Evolutionary conservation across 2,888 invertebrate genomes (phyloP).

Genomic region (Drosophila eohydei): DNA sequence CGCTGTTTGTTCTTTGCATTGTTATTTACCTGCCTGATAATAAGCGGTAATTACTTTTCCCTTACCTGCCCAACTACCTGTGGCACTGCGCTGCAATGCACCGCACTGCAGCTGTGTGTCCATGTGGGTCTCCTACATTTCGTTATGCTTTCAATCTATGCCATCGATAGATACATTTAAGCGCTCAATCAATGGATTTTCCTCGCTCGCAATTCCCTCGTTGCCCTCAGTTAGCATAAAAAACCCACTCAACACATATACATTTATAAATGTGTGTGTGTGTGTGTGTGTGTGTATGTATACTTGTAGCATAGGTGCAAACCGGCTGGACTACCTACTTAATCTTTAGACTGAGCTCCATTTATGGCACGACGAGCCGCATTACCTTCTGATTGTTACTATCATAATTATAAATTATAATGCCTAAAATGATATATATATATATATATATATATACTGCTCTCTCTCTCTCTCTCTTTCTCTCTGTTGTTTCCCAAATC

Average conservation of each 20-base stretch:
- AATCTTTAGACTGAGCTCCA: slow-evolving; percentile 30
- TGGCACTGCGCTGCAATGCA: background rate
- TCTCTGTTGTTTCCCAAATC: background rate
- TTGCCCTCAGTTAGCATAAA: slow-evolving; percentile 30
- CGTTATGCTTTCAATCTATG: slow-evolving; percentile 49
- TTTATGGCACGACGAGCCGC: slow-evolving; percentile 13
- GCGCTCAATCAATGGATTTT: slow-evolving; percentile 59
- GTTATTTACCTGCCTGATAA: slow-evolving; percentile 42
- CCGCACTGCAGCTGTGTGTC: slow-evolving; percentile 9
- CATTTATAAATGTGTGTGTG: background rate
- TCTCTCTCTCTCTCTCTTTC: background rate
- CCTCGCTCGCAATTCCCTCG: slow-evolving; percentile 17
- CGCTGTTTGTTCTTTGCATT: slow-evolving; percentile 42
- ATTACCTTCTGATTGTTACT: slow-evolving; percentile 4
- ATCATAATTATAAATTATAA: slow-evolving; percentile 51
- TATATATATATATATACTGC: background rate
- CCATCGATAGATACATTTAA: slow-evolving; percentile 49
- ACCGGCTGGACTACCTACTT: slow-evolving; percentile 51
- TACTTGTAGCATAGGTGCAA: slow-evolving; percentile 1
- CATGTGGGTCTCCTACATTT: slow-evolving; percentile 14
- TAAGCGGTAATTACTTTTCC: slow-evolving; percentile 9
- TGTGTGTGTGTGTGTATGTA: background rate
- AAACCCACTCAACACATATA: slow-evolving; percentile 19
- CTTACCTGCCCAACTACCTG: slow-evolving; percentile 37
- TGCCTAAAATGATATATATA: background rate